Evolutionary conservation across 2,888 invertebrate genomes (phyloP), one percentile per base, ranked within the genome.

Genomic region (Spatulosminthurus flaviceps): DNA sequence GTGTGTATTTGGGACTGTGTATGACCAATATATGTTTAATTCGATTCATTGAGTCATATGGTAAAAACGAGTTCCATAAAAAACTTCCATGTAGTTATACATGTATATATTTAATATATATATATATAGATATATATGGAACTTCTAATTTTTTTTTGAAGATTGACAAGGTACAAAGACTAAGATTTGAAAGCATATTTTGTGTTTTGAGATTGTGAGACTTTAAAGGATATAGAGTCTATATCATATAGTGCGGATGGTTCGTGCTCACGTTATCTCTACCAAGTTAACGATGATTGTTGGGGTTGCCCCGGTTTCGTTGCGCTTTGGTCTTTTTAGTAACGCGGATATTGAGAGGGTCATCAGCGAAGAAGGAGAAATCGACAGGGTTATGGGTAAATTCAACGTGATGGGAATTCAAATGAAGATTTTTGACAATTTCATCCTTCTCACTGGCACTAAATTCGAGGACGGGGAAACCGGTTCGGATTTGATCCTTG

Each of bases 321-420:
- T 71, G 77, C 13, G 79, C 24, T 41, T 81, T 81, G 41, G 77
- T 72, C 70, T 81, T 81, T 64, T 81, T 95, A 64, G 93, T 91
- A 87, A 96, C 95, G 87, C 94, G 92, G 82, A 98, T 92, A 89
- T 97, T 97, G 89, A 95, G 95, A 9, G 96, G 97, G 89, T 97
- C 97, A 89, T 97, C 97, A 77, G 97, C 95, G 43, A 76, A 76
- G 88, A 97, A 96, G 0, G 97, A 96, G 89, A 96, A 97, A 81
- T 92, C 90, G 86, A 93, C 92, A 42, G 96, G 93, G 87, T 96
- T 95, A 88, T 96, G 95, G 85, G 95, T 93, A 89, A 96, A 97
- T 87, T 95, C 94, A 80, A 94, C 95, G 86, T 95, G 95, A 89
- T 96, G 96, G 86, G 93, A 94, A 51, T 93, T 91, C 79, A 94